Percentiles rank a stretch among this genome's conserved stretches.
These are phyloP conservation scores for Elgaria multicarinata DNA, from an alignment of 2,113 vertebrate genomes.

Conservation along the genomic window DNA sequence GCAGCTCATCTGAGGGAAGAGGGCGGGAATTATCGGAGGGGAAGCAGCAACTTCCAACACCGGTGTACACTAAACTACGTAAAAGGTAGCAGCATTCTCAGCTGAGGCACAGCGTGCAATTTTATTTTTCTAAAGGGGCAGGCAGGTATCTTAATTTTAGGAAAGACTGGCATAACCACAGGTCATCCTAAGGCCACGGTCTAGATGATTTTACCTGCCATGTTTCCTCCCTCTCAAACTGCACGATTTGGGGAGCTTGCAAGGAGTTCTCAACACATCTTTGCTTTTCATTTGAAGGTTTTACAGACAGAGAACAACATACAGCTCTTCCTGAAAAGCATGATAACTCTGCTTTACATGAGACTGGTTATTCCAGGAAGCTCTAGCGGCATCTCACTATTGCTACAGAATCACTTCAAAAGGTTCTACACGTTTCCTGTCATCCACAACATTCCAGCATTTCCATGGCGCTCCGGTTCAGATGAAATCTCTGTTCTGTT, in stretches of 20 bases:
- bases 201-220: neutral
- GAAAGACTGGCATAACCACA: neutral
- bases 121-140: neutral
- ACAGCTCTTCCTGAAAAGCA: neutral
- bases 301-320: neutral
- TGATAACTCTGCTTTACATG: too few relatives aligned
- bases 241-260: neutral
- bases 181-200: neutral
- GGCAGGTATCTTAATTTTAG: accelerated
- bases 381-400: neutral
- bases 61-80: accelerated
- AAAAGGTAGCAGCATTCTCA: neutral
- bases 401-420: neutral
- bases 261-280: neutral
- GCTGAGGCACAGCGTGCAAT: neutral
- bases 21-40: neutral
- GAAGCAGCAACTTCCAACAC: neutral
- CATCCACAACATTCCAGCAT: conserved; percentile 17
- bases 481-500: accelerated
- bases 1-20: conserved; percentile 74
- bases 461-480: neutral
- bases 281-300: neutral
- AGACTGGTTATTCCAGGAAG: neutral
- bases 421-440: neutral
- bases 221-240: neutral